A percentile compares a stretch with the other conserved stretches of the same genome.
Evolutionary conservation across 2,888 invertebrate genomes (phyloP).

Genomic region (Euplexia lucipara): DNA sequence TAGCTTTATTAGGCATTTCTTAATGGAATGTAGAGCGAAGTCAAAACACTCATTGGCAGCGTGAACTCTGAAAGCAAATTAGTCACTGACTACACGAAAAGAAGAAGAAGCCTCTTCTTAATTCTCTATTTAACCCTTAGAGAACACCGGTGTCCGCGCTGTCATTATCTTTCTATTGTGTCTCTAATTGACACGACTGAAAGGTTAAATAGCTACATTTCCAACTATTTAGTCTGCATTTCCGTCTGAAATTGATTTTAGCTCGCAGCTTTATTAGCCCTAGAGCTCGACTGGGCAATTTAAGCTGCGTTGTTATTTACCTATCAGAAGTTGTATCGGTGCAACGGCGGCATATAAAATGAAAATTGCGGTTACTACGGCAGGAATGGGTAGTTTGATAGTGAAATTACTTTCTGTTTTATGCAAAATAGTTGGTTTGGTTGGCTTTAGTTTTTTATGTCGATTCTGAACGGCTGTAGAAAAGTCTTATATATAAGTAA

Average conservation of each 20-base stretch:
- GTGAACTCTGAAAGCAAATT: no score
- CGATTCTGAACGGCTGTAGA: no score
- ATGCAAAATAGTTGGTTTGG: slow-evolving; percentile 34
- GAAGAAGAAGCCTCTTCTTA: no score
- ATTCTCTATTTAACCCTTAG: no score
- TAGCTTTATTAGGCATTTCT: slow-evolving; percentile 56
- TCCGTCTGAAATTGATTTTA: slow-evolving; percentile 51
- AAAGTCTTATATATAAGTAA: no score
- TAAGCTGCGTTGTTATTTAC: slow-evolving; percentile 48
- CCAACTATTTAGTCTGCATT: slow-evolving; percentile 38
- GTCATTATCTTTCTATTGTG: no score
- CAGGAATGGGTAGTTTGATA: slow-evolving; percentile 40
- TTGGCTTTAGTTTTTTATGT: neutral
- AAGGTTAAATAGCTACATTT: no score
- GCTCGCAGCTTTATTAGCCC: slow-evolving; percentile 48
- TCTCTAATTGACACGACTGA: no score
- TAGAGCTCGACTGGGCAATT: slow-evolving; percentile 49
- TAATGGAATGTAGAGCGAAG: no score
- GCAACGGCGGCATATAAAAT: slow-evolving; percentile 26
- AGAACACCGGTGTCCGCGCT: no score
- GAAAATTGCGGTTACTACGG: slow-evolving; percentile 39
- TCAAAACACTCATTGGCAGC: no score
- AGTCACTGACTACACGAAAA: no score
- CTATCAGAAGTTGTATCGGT: slow-evolving; percentile 24
- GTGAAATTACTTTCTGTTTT: slow-evolving; percentile 46